These are phyloP conservation scores for Scaptodrosophila lebanonensis DNA, from an alignment of 1,140 invertebrate genomes.

Conservation along the genomic window DNA sequence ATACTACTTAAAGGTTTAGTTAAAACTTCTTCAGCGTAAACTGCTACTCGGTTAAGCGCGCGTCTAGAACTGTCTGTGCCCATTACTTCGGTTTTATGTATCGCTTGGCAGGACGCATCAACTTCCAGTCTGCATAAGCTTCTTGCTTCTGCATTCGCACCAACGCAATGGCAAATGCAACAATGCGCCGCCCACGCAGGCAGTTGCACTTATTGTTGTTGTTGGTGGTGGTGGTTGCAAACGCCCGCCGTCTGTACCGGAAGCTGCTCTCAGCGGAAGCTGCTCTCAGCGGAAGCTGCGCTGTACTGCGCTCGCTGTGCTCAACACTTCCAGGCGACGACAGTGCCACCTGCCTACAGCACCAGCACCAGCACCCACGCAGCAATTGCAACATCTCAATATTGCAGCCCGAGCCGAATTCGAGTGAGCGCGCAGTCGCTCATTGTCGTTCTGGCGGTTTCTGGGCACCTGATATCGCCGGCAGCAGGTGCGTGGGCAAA, in stretches of 20 bases:
- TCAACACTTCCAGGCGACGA: no score
- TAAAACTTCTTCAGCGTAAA: no score
- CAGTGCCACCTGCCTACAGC: no score
- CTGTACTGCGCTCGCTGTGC: conserved; percentile 33
- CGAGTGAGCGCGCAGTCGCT: no score
- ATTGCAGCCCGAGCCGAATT: no score
- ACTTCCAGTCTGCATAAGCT: conserved; percentile 53
- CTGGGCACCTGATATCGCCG: no score
- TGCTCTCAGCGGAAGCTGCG: background rate
- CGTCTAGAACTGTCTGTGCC: no score
- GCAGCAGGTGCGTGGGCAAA: conserved; percentile 46
- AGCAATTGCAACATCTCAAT: no score
- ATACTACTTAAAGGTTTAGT: no score
- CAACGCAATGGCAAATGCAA: no score
- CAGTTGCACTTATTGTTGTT: conserved; percentile 23
- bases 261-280: background rate
- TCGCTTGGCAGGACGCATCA: conserved; percentile 13
- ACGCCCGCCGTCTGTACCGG: background rate
- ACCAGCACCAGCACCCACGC: no score
- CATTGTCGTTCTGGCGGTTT: conserved; percentile 26
- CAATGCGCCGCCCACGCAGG: conserved; percentile 20
- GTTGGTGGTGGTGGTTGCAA: conserved; percentile 48
- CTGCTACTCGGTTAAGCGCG: no score
- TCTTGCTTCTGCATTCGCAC: background rate
- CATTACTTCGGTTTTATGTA: conserved; percentile 38